A percentile compares a stretch with the other conserved stretches of the same genome.
phyloP scores from a whole-genome alignment of 2,113 vertebrate genomes.

The Blennius ocellaris region DNA sequence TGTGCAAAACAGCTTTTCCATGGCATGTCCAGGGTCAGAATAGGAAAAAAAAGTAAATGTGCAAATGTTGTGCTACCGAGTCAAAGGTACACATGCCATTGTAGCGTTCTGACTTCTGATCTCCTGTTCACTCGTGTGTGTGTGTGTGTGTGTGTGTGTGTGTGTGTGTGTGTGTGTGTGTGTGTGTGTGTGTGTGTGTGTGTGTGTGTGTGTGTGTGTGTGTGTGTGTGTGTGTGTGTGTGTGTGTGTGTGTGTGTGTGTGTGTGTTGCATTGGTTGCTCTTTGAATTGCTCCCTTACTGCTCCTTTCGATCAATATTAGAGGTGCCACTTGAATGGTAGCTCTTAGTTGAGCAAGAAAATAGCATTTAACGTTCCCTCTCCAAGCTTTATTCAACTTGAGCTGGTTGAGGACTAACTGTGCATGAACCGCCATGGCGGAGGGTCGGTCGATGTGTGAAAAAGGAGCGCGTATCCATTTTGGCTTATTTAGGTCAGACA shows the following conservation, averaged over 20 bases:
- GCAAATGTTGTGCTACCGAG: not conserved
- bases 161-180: not conserved
- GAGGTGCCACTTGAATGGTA: slow-evolving; percentile 13
- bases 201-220: not conserved
- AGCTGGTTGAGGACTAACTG: slow-evolving; percentile 61
- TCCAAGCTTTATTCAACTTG: slow-evolving; percentile 27
- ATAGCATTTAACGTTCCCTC: slow-evolving; percentile 44
- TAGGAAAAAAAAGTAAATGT: not conserved
- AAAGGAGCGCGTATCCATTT: slow-evolving; percentile 47
- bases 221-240: no score
- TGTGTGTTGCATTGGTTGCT: not conserved
- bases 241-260: no score
- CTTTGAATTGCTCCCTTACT: slow-evolving; percentile 19
- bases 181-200: not conserved
- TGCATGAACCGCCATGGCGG: slow-evolving; percentile 53
- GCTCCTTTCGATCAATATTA: slow-evolving; percentile 28
- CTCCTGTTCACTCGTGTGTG: no score
- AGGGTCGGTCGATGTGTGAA: slow-evolving; percentile 27
- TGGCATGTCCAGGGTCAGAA: not conserved
- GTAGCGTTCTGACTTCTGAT: not conserved
- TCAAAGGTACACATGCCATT: not conserved
- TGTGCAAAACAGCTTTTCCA: not conserved
- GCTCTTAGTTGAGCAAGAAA: slow-evolving; percentile 37
- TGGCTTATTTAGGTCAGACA: slow-evolving; percentile 60
- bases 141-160: no score